Percentiles rank a stretch among this genome's conserved stretches.
Conservation (phyloP, 2,888 invertebrate species). For the Chrysolina haemoptera region DNA sequence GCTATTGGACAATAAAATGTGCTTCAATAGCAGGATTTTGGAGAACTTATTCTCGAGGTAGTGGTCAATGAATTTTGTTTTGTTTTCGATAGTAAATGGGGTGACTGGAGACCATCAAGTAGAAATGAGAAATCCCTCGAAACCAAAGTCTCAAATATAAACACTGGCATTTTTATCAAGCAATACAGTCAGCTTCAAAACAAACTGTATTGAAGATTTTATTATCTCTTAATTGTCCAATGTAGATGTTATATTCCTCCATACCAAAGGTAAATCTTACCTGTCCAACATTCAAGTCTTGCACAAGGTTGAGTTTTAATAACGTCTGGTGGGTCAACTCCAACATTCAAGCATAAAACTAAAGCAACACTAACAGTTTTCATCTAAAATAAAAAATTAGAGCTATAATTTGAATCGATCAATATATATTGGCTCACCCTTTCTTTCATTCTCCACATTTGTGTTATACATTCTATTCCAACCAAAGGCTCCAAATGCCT, state of each 20-base stretch:
- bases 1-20: too few relatives aligned
- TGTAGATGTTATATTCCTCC: neutral
- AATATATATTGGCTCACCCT: slow-evolving; percentile 73
- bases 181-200: too few relatives aligned
- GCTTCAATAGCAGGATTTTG: too few relatives aligned
- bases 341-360: slow-evolving; percentile 97
- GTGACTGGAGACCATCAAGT: too few relatives aligned
- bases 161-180: too few relatives aligned
- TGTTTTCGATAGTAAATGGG: too few relatives aligned
- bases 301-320: slow-evolving; percentile 98
- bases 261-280: slow-evolving; percentile 69
- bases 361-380: slow-evolving; percentile 99
- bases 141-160: too few relatives aligned
- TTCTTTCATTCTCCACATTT: slow-evolving; percentile 94
- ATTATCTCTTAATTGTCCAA: slow-evolving; percentile 86
- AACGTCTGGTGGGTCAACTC: slow-evolving; percentile 99
- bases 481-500: slow-evolving; percentile 83
- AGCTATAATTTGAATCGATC: too few relatives aligned
- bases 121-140: too few relatives aligned
- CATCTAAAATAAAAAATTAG: slow-evolving; percentile 78
- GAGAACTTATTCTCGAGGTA: too few relatives aligned
- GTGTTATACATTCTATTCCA: slow-evolving; percentile 77
- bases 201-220: neutral
- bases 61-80: too few relatives aligned
- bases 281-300: slow-evolving; percentile 96